phyloP scores from a whole-genome alignment of 1,140 invertebrate species.

The Aporrectodea caliginosa region DNA sequence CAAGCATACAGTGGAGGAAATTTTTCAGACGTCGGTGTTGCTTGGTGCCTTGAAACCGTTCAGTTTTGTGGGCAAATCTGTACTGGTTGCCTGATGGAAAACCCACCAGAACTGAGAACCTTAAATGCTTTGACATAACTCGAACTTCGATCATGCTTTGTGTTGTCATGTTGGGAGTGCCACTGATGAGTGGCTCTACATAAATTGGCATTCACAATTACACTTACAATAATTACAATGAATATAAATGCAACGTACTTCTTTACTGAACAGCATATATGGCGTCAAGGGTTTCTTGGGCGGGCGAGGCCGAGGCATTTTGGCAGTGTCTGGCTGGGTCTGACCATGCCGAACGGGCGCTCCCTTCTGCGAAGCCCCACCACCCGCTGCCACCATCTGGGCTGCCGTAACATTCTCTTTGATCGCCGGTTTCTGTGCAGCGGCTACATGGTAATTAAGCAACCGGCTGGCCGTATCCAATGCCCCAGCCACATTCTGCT shows the following conservation, averaged over 20 bases:
- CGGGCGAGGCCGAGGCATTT: not conserved
- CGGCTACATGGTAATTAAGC: not conserved
- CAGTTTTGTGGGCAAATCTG: too few species aligned
- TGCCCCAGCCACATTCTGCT: not conserved
- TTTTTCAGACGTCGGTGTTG: too few species aligned
- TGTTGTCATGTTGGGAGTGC: too few species aligned
- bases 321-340: not conserved
- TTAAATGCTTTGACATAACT: too few species aligned
- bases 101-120: too few species aligned
- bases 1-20: too few species aligned
- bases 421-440: not conserved
- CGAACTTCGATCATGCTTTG: too few species aligned
- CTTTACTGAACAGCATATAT: constrained; percentile 27
- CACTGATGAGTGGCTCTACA: too few species aligned
- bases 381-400: not conserved
- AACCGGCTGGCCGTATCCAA: not conserved
- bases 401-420: not conserved
- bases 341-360: not conserved
- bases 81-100: too few species aligned
- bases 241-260: constrained; percentile 6
- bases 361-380: not conserved
- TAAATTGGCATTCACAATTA: too few species aligned
- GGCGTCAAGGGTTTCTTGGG: constrained; percentile 23
- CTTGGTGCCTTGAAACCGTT: too few species aligned
- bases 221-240: not conserved